Evolutionary conservation across 2,888 invertebrate genomes (phyloP), one percentile per base, ranked within the genome.

Genomic region (Apoda limacodes): DNA sequence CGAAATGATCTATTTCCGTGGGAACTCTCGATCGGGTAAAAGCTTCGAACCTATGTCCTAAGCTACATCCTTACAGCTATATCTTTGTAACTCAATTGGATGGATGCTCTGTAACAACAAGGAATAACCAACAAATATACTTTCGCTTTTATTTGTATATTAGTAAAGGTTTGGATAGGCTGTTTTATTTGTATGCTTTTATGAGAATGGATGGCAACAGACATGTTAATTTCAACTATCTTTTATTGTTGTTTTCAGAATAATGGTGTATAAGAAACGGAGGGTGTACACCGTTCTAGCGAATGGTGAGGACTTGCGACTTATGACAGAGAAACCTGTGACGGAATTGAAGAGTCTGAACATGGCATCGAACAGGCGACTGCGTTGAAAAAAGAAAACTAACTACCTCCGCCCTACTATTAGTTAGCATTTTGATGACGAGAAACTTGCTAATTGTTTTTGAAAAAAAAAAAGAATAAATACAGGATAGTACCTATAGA

Each of bases 221-320:
- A n/a, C n/a, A n/a, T n/a, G n/a, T 15, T 25, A 25, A 24, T 9
- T 5, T 9, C 13, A 20, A 19, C 11, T 29, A n/a, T 22, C 17
- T 11, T 20, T 22, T 30, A 35, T 32, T 32, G 47, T 17, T 37
- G 5, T 32, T 72, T 72, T 9, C 78, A 83, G 82, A 9, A 40
- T 82, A 12, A 45, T 82, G 53, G 61, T 82, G 35, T 83, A 82
- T 55, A 66, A 61, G 39, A 81, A 67, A 39, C 62, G 82, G 2
- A 56, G 53, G 26, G 65, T 63, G 4, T 65, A 63, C 43, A 46
- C 55, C 0, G 41, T 52, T n/a, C 35, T 68, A 2, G 36, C 40
- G 0, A 45, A 52, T 3, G 63, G 64, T 1, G 80, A 80, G 23
- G 70, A 70, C 26, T 49, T 64, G 17, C 72, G 64, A 27, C 52